Evolutionary conservation across 2,113 vertebrate genomes (phyloP).

Genomic region (Shinisaurus crocodilurus): DNA sequence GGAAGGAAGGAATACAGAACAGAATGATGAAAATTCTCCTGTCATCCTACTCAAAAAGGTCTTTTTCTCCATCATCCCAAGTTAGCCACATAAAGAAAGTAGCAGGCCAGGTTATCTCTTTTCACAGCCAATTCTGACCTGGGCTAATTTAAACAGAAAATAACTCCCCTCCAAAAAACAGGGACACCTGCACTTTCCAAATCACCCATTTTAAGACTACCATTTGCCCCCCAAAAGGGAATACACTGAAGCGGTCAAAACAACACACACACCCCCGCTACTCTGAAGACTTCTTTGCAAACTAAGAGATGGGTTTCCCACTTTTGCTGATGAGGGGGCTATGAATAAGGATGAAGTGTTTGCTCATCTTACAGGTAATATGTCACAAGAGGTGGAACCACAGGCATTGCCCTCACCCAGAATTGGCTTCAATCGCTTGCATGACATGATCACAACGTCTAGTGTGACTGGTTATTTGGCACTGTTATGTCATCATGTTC

Average conservation of each 20-base stretch:
- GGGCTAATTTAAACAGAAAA: rapidly evolving
- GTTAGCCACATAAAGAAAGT: background rate
- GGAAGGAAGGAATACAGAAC: background rate
- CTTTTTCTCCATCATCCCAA: background rate
- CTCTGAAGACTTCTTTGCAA: background rate
- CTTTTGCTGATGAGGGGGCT: background rate
- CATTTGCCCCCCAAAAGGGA: background rate
- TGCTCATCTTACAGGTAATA: background rate
- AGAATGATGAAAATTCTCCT: background rate
- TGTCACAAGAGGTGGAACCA: background rate
- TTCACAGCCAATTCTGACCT: background rate
- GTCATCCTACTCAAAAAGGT: rapidly evolving
- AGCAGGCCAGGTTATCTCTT: background rate
- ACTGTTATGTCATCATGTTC: background rate
- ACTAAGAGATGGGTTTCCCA: background rate
- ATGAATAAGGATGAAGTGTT: too few species aligned
- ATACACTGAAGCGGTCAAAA: background rate
- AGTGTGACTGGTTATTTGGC: background rate
- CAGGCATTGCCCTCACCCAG: background rate
- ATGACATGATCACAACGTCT: background rate
- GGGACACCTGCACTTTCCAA: background rate
- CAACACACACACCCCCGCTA: background rate
- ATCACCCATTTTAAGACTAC: background rate
- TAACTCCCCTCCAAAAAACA: background rate
- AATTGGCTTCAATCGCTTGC: background rate